Conservation (phyloP, 2,113 vertebrate species). For the Hippoglossus stenolepis region DNA sequence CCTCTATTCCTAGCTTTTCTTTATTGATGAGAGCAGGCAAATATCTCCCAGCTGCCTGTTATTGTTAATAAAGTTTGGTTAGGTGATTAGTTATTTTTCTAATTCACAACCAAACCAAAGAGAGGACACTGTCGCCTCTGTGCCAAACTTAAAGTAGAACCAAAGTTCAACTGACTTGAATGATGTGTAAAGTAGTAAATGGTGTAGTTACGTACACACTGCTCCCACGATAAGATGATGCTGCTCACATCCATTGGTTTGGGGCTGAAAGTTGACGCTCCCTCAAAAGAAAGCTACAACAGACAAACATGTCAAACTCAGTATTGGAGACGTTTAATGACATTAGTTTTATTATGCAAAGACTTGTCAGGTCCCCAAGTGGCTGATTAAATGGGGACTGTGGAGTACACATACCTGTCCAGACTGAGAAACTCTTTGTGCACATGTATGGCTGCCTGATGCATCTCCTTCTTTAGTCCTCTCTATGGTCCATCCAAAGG, state of each 20-base stretch:
- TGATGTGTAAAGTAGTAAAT: neutral
- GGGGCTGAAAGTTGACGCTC: slow-evolving; percentile 86
- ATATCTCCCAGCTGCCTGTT: no score
- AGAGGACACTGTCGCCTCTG: no score
- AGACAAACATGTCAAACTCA: neutral
- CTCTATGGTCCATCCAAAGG: slow-evolving; percentile 93
- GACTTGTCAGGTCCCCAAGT: neutral
- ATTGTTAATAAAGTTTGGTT: no score
- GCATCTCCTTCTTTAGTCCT: slow-evolving; percentile 90
- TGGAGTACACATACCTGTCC: slow-evolving; percentile 84
- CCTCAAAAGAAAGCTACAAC: slow-evolving; percentile 73
- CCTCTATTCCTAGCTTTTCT: no score
- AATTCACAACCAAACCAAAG: neutral
- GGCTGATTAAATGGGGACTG: neutral
- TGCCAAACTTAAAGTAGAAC: neutral
- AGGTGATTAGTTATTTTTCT: neutral
- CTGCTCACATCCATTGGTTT: slow-evolving; percentile 95
- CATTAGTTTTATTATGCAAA: neutral
- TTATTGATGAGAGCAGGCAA: no score
- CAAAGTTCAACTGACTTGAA: neutral
- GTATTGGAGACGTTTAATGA: neutral
- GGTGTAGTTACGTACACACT: slow-evolving; percentile 88
- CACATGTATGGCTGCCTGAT: slow-evolving; percentile 84
- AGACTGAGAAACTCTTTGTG: slow-evolving; percentile 90
- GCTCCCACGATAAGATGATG: slow-evolving; percentile 91